Conservation (phyloP, 1,140 invertebrate species). For the Ridgeia piscesae region DNA sequence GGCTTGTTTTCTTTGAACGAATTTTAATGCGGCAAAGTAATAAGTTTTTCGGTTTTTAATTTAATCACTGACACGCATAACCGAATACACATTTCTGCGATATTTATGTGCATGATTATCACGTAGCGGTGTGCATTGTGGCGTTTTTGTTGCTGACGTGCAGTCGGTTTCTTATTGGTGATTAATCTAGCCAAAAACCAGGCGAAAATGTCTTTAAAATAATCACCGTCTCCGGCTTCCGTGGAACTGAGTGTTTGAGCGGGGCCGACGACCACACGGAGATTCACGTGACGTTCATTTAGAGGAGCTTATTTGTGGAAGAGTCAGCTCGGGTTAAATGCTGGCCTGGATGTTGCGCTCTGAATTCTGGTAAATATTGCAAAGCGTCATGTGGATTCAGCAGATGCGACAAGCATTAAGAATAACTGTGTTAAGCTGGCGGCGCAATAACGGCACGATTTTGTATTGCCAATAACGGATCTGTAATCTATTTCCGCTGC, state of each 20-base stretch:
- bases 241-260: neutral
- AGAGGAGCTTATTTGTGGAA: neutral
- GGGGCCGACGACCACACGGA: neutral
- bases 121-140: neutral
- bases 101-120: neutral
- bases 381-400: neutral
- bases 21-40: neutral
- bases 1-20: neutral
- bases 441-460: neutral
- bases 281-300: neutral
- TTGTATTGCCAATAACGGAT: neutral
- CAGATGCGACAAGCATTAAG: neutral
- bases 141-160: neutral
- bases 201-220: neutral
- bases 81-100: neutral
- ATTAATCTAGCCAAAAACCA: neutral
- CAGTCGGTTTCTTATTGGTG: neutral
- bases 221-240: neutral
- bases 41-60: neutral
- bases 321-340: neutral
- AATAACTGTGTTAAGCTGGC: neutral
- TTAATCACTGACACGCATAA: neutral
- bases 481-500: neutral
- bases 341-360: neutral
- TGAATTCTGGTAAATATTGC: constrained; percentile 1